These are phyloP conservation scores for Ormyrus rosae DNA, from an alignment of 2,888 invertebrate species.

Conservation along the genomic window DNA sequence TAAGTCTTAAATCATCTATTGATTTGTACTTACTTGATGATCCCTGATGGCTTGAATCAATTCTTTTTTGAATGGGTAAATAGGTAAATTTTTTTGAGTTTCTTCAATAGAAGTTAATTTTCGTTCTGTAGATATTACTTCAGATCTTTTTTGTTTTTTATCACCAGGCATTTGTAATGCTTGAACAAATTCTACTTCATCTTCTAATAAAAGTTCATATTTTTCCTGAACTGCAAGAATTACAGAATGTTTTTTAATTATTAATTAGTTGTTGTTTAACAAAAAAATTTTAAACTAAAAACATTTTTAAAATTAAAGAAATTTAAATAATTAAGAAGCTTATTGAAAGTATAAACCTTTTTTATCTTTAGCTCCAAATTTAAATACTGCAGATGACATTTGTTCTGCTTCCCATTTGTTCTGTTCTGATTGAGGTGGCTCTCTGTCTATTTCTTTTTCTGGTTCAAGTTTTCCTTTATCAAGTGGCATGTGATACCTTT, in stretches of 20 bases:
- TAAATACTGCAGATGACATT: conserved; percentile 93
- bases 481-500: conserved; percentile 96
- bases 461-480: conserved; percentile 91
- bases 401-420: conserved; percentile 99
- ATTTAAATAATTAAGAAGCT: no score
- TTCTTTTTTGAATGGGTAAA: conserved; percentile 93
- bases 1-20: not conserved
- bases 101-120: conserved; percentile 83
- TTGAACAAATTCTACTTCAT: conserved; percentile 98
- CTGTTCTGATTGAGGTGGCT: conserved; percentile 88
- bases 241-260: not conserved
- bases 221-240: conserved; percentile 80
- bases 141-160: conserved; percentile 75
- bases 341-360: conserved; percentile 63
- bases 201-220: conserved; percentile 95
- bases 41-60: conserved; percentile 93
- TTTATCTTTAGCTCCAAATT: conserved; percentile 95
- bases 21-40: conserved; percentile 80
- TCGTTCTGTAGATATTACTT: conserved; percentile 74
- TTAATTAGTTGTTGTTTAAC: no score
- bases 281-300: no score
- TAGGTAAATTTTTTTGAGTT: conserved; percentile 93
- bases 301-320: no score
- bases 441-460: conserved; percentile 82
- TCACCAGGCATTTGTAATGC: conserved; percentile 87